These are phyloP conservation scores for Actenoides lindsayi DNA, from an alignment of 2,113 vertebrate species.

Conservation along the genomic window DNA sequence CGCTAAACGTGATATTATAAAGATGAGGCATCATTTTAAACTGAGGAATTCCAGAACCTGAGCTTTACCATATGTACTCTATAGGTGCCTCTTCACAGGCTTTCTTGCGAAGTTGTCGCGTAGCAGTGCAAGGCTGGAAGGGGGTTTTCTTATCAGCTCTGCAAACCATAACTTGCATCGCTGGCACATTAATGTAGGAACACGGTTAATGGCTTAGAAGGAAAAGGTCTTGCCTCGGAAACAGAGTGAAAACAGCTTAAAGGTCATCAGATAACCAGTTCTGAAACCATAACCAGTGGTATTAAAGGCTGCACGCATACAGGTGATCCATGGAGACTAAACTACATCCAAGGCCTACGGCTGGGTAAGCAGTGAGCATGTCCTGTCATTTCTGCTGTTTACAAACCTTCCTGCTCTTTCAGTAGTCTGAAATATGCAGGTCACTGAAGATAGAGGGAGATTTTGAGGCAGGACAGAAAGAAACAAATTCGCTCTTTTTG, in stretches of 20 bases:
- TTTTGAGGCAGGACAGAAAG: not conserved
- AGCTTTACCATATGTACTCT: not conserved
- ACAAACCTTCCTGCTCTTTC: not conserved
- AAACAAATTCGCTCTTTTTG: not conserved
- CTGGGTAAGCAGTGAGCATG: not conserved
- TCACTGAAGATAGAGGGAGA: not conserved
- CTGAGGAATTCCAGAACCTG: not conserved
- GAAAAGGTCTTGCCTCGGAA: not conserved
- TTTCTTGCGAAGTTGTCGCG: not conserved
- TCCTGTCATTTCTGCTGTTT: not conserved
- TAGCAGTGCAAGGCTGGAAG: not conserved
- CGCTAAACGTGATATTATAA: not conserved
- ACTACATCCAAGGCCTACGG: not conserved
- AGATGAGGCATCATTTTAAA: not conserved
- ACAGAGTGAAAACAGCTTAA: not conserved
- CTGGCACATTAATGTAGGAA: not conserved
- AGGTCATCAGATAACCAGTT: not conserved
- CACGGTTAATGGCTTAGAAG: not conserved
- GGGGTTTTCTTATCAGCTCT: not conserved
- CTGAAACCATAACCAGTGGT: not conserved
- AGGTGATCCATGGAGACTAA: not conserved
- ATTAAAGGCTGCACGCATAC: accelerated
- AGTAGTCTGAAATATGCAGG: not conserved
- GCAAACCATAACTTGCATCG: not conserved
- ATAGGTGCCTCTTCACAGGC: not conserved